A percentile compares a stretch with the other conserved stretches of the same genome.
phyloP scores from a whole-genome alignment of 1,140 invertebrate species.

The Lordiphosa clarofinis region DNA sequence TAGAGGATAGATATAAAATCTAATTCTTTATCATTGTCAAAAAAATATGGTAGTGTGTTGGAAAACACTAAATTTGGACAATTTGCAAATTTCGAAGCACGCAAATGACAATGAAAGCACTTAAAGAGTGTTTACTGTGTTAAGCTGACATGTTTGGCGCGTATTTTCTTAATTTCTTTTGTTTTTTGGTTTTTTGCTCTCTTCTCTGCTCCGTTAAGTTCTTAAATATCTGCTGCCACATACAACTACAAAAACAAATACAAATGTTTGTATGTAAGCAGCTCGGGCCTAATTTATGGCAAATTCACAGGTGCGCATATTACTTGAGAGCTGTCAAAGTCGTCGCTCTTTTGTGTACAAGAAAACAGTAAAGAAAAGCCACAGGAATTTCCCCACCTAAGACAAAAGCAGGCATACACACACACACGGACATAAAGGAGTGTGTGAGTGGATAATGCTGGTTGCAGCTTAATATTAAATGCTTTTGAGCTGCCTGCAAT shows the following conservation, averaged over 20 bases:
- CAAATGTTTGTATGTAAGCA: slow-evolving; percentile 15
- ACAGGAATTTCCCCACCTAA: slow-evolving; percentile 58
- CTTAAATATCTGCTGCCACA: slow-evolving; percentile 22
- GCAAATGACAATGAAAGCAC: no score
- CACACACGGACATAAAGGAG: slow-evolving; percentile 10
- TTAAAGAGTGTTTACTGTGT: slow-evolving; percentile 15
- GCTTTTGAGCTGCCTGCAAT: slow-evolving; percentile 37
- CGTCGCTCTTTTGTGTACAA: slow-evolving; percentile 40
- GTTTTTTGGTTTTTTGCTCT: slow-evolving; percentile 6
- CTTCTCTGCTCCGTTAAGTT: slow-evolving; percentile 14
- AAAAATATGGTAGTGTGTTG: no score
- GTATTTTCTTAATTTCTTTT: slow-evolving; percentile 21
- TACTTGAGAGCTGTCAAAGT: slow-evolving; percentile 70
- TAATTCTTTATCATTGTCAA: no score
- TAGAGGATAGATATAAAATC: no score
- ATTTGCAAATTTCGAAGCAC: no score
- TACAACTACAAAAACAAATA: slow-evolving; percentile 24
- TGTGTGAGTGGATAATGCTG: slow-evolving; percentile 5
- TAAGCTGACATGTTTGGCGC: slow-evolving; percentile 21
- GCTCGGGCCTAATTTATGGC: slow-evolving; percentile 65
- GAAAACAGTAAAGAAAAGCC: slow-evolving; percentile 11
- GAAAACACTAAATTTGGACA: no score
- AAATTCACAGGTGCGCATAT: slow-evolving; percentile 69
- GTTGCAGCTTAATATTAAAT: slow-evolving; percentile 5
- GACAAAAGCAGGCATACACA: slow-evolving; percentile 54